phyloP scores from a whole-genome alignment of 2,113 vertebrate species.

The Erinaceus europaeus region DNA sequence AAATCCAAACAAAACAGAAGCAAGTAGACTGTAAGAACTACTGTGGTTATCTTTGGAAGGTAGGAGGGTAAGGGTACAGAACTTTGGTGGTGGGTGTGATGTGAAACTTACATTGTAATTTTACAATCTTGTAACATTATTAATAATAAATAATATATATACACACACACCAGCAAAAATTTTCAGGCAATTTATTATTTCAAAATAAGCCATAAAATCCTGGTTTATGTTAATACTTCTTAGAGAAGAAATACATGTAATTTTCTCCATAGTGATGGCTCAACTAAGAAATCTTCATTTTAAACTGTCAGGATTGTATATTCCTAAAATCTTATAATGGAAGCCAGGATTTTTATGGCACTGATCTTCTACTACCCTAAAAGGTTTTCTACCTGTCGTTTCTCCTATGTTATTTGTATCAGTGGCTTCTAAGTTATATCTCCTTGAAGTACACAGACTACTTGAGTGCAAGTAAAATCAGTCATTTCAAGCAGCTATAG shows the following conservation, averaged over 20 bases:
- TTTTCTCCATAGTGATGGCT: constrained; percentile 62
- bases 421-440: background rate
- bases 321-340: constrained; percentile 37
- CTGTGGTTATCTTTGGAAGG: too few species aligned
- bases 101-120: too few species aligned
- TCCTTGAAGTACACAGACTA: background rate
- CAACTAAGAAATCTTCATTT: constrained; percentile 39
- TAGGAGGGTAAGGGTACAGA: too few species aligned
- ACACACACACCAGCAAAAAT: constrained; percentile 57
- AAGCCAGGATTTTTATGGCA: constrained; percentile 24
- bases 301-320: too few species aligned
- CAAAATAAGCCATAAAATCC: too few species aligned
- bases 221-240: too few species aligned
- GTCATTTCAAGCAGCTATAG: background rate
- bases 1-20: too few species aligned
- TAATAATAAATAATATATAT: too few species aligned
- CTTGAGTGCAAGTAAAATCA: background rate
- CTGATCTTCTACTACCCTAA: background rate
- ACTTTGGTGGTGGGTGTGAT: too few species aligned
- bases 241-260: constrained; percentile 58
- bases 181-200: constrained; percentile 34
- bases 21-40: too few species aligned
- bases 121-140: too few species aligned
- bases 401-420: background rate
- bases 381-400: background rate